phyloP scores from a whole-genome alignment of 1,140 invertebrate species.

The Papilio dardanus region DNA sequence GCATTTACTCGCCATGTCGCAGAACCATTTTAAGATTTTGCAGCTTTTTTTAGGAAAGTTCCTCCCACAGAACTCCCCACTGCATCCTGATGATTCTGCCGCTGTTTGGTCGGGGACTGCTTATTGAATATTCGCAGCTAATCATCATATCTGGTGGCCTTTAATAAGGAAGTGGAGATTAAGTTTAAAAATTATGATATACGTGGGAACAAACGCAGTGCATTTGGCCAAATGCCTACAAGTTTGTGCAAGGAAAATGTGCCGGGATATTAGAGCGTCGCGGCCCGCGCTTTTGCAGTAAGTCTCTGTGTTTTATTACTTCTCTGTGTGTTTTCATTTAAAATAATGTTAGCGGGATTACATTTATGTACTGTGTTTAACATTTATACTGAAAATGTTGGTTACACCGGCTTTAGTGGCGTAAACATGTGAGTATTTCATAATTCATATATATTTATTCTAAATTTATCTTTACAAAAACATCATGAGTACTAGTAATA shows the following conservation, averaged over 20 bases:
- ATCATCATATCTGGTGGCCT: too few relatives aligned
- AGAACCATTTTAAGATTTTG: too few relatives aligned
- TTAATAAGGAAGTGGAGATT: not conserved
- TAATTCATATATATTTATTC: not conserved
- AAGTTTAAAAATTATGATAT: slow-evolving; percentile 12
- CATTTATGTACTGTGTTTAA: slow-evolving; percentile 5
- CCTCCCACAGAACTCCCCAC: too few relatives aligned
- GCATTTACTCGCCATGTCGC: too few relatives aligned
- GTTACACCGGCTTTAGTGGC: not conserved
- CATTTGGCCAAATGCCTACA: slow-evolving; percentile 5
- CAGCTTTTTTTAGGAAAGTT: too few relatives aligned
- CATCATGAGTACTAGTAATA: too few relatives aligned
- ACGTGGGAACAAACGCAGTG: slow-evolving; percentile 7
- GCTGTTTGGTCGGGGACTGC: too few relatives aligned
- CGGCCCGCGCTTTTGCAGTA: not conserved
- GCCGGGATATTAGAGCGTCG: slow-evolving; percentile 15
- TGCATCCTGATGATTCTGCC: too few relatives aligned
- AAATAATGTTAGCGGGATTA: slow-evolving; percentile 10
- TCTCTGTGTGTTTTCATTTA: slow-evolving; percentile 3
- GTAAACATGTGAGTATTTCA: not conserved
- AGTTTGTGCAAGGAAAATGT: slow-evolving; percentile 1
- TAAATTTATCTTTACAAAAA: too few relatives aligned
- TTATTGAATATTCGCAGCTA: too few relatives aligned
- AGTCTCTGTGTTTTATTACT: slow-evolving; percentile 20
- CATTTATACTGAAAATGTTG: not conserved